phyloP scores from a whole-genome alignment of 1,140 invertebrate genomes.

The Drosophila lini region DNA sequence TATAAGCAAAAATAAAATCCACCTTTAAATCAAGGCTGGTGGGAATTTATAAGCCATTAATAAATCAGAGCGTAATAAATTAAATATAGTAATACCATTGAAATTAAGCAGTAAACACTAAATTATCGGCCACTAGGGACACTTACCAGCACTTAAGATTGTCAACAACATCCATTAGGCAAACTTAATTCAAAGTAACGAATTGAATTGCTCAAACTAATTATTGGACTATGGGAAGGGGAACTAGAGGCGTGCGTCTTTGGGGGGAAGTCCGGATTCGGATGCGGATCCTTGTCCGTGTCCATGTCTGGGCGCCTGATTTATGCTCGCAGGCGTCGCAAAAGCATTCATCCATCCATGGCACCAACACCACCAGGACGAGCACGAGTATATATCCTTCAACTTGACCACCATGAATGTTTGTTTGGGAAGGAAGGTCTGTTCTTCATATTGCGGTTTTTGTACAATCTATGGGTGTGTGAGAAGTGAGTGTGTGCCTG shows the following conservation, averaged over 20 bases:
- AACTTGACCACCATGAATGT: constrained; percentile 47
- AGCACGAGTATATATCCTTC: constrained; percentile 44
- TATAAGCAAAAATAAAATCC: background rate
- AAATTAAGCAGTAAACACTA: constrained; percentile 22
- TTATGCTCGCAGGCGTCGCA: constrained; percentile 59
- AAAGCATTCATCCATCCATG: constrained; percentile 46
- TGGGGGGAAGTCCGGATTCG: background rate
- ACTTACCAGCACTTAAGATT: constrained; percentile 40
- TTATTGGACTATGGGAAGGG: constrained; percentile 40
- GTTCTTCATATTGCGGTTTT: constrained; percentile 48
- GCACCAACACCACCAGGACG: constrained; percentile 12
- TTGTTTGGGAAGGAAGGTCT: constrained; percentile 16
- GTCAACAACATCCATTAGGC: constrained; percentile 43
- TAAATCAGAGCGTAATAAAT: constrained; percentile 1
- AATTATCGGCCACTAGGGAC: constrained; percentile 25
- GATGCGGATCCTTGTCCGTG: background rate
- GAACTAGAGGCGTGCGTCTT: background rate
- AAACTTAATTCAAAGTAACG: constrained; percentile 45
- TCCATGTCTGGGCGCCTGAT: constrained; percentile 35
- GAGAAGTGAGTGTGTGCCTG: constrained; percentile 6
- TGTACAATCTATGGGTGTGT: constrained; percentile 27
- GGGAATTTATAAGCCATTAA: background rate
- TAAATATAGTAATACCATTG: constrained; percentile 1
- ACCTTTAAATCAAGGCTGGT: background rate
- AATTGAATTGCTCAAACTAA: constrained; percentile 60